A percentile compares a stretch with the other conserved stretches of the same genome.
Conservation (phyloP, 2,888 invertebrate genomes). For the Nymphalis c-album region DNA sequence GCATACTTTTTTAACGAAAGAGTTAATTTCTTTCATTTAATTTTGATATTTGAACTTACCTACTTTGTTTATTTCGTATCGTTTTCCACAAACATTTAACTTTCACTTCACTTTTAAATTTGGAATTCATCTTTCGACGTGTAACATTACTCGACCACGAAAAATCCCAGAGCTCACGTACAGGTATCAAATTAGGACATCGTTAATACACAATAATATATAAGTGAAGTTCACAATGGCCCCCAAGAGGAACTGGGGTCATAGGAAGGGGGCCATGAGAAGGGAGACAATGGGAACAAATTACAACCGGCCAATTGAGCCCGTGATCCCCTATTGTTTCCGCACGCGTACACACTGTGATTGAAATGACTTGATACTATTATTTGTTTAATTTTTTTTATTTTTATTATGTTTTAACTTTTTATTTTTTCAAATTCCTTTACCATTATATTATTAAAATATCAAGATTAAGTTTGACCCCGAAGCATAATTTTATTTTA, state of each 20-base stretch:
- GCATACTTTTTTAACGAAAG: too few species aligned
- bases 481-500: too few species aligned
- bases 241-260: slow-evolving; percentile 45
- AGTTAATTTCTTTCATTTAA: too few species aligned
- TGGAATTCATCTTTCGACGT: too few species aligned
- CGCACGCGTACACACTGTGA: slow-evolving; percentile 57
- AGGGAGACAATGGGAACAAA: slow-evolving; percentile 73
- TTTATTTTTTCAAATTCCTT: not conserved
- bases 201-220: slow-evolving; percentile 44
- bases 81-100: too few species aligned
- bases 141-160: too few species aligned
- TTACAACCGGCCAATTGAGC: slow-evolving; percentile 80
- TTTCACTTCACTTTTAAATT: too few species aligned
- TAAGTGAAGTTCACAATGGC: slow-evolving; percentile 67
- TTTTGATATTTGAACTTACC: too few species aligned
- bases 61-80: too few species aligned
- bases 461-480: too few species aligned
- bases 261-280: slow-evolving; percentile 50
- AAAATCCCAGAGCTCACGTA: not conserved
- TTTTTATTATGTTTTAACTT: not conserved
- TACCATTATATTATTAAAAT: too few species aligned
- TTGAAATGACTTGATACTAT: slow-evolving; percentile 55
- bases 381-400: not conserved
- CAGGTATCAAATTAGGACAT: slow-evolving; percentile 19
- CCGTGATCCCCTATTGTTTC: slow-evolving; percentile 79